Conservation (phyloP, 1,140 invertebrate species). For the Aphelinus atriplicis region DNA sequence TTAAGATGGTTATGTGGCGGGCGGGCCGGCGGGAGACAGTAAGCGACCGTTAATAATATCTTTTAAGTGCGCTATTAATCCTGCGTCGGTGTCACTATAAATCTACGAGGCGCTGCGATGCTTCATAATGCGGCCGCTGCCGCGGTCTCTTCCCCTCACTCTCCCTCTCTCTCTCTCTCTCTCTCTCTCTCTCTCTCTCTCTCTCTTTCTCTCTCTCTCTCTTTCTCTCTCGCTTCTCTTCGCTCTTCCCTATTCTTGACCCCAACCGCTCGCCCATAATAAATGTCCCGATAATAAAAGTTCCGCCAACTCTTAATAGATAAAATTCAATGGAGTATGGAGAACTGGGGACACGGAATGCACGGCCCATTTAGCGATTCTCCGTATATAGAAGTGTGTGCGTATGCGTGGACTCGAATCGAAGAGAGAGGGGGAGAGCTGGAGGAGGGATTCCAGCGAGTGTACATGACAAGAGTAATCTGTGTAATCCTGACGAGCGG, state of each 20-base stretch:
- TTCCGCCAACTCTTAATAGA: slow-evolving; percentile 41
- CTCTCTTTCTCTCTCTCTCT: neutral
- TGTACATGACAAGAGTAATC: too few species aligned
- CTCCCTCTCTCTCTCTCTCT: neutral
- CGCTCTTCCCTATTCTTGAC: slow-evolving; percentile 12
- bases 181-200: neutral
- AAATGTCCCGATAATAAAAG: slow-evolving; percentile 50
- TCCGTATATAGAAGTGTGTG: neutral
- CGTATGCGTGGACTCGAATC: too few species aligned
- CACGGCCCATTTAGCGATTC: slow-evolving; percentile 30
- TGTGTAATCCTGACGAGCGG: too few species aligned
- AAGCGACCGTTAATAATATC: slow-evolving; percentile 53
- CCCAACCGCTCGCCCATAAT: slow-evolving; percentile 41
- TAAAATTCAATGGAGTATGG: slow-evolving; percentile 30
- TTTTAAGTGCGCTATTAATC: slow-evolving; percentile 53
- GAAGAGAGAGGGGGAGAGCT: too few species aligned
- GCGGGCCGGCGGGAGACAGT: slow-evolving; percentile 43
- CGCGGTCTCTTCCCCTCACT: neutral
- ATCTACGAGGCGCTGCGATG: slow-evolving; percentile 36
- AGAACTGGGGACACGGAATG: neutral
- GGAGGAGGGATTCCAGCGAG: too few species aligned
- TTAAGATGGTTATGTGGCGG: slow-evolving; percentile 9
- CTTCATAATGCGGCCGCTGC: slow-evolving; percentile 32
- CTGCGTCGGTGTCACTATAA: slow-evolving; percentile 48
- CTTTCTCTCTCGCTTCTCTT: slow-evolving; percentile 9